phyloP scores from a whole-genome alignment of 2,888 invertebrate species.

The Phyllotreta striolata region DNA sequence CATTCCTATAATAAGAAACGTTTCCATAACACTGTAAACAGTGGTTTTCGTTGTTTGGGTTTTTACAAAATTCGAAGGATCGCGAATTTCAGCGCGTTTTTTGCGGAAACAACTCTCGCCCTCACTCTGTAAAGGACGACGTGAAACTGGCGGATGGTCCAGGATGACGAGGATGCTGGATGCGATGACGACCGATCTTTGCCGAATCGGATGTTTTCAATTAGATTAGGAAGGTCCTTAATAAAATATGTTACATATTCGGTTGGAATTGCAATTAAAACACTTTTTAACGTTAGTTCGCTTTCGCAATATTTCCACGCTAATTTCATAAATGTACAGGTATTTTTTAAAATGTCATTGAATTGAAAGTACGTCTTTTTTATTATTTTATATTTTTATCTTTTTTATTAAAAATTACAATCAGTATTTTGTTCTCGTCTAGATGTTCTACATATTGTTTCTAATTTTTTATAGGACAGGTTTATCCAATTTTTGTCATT shows the following conservation, averaged over 20 bases:
- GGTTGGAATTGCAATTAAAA: not conserved
- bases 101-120: conserved; percentile 15
- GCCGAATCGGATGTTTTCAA: conserved; percentile 40
- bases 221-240: conserved; percentile 27
- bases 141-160: conserved; percentile 49
- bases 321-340: too few relatives aligned
- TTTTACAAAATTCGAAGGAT: conserved; percentile 1
- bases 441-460: too few relatives aligned
- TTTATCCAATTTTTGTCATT: too few relatives aligned
- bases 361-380: too few relatives aligned
- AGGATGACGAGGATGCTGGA: conserved; percentile 50
- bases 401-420: too few relatives aligned
- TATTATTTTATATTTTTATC: too few relatives aligned
- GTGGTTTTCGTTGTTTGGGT: conserved; percentile 9
- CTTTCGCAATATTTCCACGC: too few relatives aligned
- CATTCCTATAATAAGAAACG: conserved; percentile 71
- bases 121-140: conserved; percentile 41
- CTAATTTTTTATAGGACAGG: too few relatives aligned
- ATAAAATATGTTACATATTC: conserved; percentile 23
- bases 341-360: too few relatives aligned
- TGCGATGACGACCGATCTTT: conserved; percentile 39
- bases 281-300: too few relatives aligned
- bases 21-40: conserved; percentile 64
- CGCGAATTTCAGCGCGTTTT: conserved; percentile 11
- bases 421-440: too few relatives aligned